Percentiles rank a stretch among this genome's conserved stretches.
phyloP scores from a whole-genome alignment of 2,888 invertebrate species.

The Cantharis rustica region DNA sequence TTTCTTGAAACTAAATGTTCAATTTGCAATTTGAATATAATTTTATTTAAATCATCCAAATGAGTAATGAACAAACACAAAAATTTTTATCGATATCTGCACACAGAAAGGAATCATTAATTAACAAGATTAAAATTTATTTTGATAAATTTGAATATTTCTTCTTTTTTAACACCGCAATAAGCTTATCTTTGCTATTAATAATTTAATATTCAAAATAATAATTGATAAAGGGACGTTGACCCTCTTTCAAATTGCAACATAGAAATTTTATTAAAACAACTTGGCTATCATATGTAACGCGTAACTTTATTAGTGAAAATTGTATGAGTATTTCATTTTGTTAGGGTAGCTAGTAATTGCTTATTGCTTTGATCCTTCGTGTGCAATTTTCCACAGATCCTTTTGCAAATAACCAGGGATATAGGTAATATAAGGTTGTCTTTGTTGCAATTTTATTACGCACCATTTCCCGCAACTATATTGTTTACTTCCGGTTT shows the following conservation, averaged over 20 bases:
- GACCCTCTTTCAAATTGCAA: neutral
- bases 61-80: neutral
- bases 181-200: neutral
- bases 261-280: neutral
- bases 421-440: conserved; percentile 6
- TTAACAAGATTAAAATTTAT: neutral
- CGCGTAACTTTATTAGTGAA: conserved; percentile 8
- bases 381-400: conserved; percentile 16
- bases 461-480: neutral
- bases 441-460: neutral
- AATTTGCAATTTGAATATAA: neutral
- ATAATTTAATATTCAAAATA: neutral
- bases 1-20: neutral
- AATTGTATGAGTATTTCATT: conserved; percentile 13
- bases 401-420: conserved; percentile 14
- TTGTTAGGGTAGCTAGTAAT: conserved; percentile 15
- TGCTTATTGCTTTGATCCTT: conserved; percentile 23
- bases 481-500: neutral
- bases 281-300: neutral
- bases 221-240: neutral
- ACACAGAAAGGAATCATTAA: neutral
- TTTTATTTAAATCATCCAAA: neutral
- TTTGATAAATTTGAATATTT: neutral
- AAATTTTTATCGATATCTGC: neutral
- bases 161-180: neutral